These are phyloP conservation scores for Galemys pyrenaicus DNA, from an alignment of 2,113 vertebrate species.

Conservation along the genomic window DNA sequence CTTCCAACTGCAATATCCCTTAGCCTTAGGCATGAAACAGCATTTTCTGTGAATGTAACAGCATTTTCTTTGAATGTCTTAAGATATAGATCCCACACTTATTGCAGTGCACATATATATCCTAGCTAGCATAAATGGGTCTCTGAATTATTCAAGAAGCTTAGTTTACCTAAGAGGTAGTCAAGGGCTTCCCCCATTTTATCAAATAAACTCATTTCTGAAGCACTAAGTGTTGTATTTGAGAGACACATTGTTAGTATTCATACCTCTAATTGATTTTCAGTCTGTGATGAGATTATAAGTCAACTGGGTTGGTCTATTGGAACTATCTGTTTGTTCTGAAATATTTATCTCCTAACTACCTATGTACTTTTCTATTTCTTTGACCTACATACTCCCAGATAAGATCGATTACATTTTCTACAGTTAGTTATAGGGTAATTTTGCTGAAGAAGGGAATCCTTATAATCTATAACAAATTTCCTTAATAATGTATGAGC, in stretches of 20 bases:
- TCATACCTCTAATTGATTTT: not conserved
- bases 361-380: not conserved
- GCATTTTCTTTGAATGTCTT: not conserved
- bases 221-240: not conserved
- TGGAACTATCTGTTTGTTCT: not conserved
- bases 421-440: not conserved
- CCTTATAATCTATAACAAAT: constrained; percentile 11
- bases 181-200: not conserved
- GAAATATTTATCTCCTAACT: not conserved
- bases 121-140: not conserved
- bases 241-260: not conserved
- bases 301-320: not conserved
- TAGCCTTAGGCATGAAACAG: not conserved
- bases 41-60: not conserved
- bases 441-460: not conserved
- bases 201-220: constrained; percentile 31
- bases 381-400: not conserved
- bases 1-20: not conserved
- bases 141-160: constrained; percentile 64
- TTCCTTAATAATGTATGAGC: not conserved
- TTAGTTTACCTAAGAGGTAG: constrained; percentile 42
- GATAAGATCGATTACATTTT: not conserved
- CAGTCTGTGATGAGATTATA: not conserved
- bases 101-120: not conserved
- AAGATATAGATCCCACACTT: constrained; percentile 22